Evolutionary conservation across 2,888 invertebrate species (phyloP).

Genomic region (Pocota personata): DNA sequence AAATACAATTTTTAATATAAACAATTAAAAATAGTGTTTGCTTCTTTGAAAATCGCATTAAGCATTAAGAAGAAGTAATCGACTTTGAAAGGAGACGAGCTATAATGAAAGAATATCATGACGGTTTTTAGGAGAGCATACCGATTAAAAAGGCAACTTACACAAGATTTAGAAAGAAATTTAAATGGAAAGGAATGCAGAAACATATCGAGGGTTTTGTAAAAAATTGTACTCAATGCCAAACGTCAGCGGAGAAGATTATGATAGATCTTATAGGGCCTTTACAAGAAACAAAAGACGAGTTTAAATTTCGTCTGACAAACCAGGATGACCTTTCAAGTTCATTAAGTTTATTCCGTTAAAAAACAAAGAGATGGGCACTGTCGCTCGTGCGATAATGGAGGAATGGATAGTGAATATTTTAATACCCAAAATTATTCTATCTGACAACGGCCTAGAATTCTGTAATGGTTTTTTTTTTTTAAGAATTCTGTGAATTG

Average conservation of each 20-base stretch:
- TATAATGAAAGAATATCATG: neutral
- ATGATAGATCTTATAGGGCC: too few relatives aligned
- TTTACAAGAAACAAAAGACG: conserved; percentile 5
- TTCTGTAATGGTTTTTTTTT: too few relatives aligned
- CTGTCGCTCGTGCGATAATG: neutral
- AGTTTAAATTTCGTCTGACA: conserved; percentile 12
- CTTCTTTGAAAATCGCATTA: too few relatives aligned
- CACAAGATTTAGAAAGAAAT: neutral
- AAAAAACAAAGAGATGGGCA: conserved; percentile 1
- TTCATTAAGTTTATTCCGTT: conserved; percentile 2
- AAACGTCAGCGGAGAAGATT: conserved; percentile 6
- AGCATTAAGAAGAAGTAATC: neutral
- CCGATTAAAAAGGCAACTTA: neutral
- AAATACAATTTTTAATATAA: too few relatives aligned
- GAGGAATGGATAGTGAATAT: too few relatives aligned
- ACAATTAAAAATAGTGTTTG: too few relatives aligned
- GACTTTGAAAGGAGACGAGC: neutral
- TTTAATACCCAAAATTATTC: neutral
- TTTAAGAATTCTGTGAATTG: neutral
- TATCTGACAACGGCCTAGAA: neutral
- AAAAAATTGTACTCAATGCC: neutral
- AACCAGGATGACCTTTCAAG: conserved; percentile 9
- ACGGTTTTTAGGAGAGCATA: neutral
- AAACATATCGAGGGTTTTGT: too few relatives aligned
- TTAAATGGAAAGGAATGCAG: neutral